Conservation (phyloP, 1,140 invertebrate species). For the Drosophila micromelanica region DNA sequence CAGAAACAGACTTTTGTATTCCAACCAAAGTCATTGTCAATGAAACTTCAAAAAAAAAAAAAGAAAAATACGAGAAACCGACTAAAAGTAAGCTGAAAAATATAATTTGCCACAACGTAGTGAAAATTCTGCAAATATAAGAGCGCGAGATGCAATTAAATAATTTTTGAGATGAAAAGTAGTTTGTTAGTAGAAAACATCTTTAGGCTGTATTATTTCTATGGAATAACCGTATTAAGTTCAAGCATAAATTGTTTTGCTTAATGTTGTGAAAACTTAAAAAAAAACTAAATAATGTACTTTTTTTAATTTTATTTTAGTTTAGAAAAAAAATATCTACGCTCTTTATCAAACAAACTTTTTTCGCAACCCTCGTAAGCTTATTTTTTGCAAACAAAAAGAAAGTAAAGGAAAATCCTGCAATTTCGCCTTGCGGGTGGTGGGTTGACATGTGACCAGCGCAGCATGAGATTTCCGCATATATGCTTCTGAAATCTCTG, state of each 20-base stretch:
- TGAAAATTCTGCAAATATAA: slow-evolving; percentile 54
- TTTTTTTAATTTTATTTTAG: too few species aligned
- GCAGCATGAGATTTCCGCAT: slow-evolving; percentile 70
- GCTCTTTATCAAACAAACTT: too few species aligned
- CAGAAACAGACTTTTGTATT: slow-evolving; percentile 56
- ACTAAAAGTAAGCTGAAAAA: slow-evolving; percentile 75
- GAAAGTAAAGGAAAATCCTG: background rate
- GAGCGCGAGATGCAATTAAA: slow-evolving; percentile 13
- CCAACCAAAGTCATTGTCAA: slow-evolving; percentile 62
- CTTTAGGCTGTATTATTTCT: too few species aligned
- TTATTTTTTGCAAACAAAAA: slow-evolving; percentile 3
- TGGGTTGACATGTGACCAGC: slow-evolving; percentile 58
- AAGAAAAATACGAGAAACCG: slow-evolving; percentile 41
- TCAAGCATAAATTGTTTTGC: too few species aligned
- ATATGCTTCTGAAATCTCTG: slow-evolving; percentile 60
- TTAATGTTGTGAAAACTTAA: too few species aligned
- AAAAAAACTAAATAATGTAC: too few species aligned
- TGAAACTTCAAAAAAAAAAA: slow-evolving; percentile 63
- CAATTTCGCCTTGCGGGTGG: slow-evolving; percentile 24
- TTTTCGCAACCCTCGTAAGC: slow-evolving; percentile 16
- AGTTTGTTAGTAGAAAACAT: too few species aligned
- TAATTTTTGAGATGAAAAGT: background rate
- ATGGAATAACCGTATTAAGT: too few species aligned
- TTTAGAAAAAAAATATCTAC: too few species aligned
- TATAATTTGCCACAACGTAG: slow-evolving; percentile 45